Conservation (phyloP, 2,797 vertebrate species). For the Coreius guichenoti region DNA sequence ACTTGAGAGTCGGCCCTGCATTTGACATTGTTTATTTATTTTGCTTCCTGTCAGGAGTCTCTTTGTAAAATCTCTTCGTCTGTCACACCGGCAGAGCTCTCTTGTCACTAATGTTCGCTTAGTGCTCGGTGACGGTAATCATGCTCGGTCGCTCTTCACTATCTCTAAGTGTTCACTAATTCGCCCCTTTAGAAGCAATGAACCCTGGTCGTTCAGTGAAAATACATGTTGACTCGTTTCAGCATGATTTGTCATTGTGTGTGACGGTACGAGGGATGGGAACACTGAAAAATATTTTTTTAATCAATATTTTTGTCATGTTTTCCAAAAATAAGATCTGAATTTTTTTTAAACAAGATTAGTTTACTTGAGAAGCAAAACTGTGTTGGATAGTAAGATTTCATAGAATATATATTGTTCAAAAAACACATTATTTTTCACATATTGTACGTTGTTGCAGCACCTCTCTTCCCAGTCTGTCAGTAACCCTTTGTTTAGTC, state of each 20-base stretch:
- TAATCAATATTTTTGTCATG: neutral
- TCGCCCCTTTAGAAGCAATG: conserved; percentile 35
- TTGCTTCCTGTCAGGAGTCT: conserved; percentile 52
- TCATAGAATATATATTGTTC: neutral
- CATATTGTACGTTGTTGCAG: neutral
- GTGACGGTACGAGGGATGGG: neutral
- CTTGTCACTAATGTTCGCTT: conserved; percentile 34
- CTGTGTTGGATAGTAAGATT: neutral
- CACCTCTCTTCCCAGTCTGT: neutral
- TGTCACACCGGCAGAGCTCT: conserved; percentile 39
- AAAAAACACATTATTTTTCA: neutral
- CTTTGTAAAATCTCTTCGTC: conserved; percentile 47
- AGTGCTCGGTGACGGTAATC: conserved; percentile 27
- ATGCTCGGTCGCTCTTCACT: neutral
- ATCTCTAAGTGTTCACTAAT: conserved; percentile 30
- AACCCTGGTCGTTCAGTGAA: conserved; percentile 30
- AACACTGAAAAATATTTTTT: neutral
- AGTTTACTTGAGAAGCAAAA: neutral
- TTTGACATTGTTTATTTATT: conserved; percentile 51
- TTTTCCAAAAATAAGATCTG: neutral
- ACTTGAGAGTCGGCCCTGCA: conserved; percentile 24
- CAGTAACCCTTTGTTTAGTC: neutral
- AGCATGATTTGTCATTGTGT: neutral
- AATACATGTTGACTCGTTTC: neutral
- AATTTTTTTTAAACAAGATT: neutral